These are phyloP conservation scores for Paramacrobiotus metropolitanus DNA, from an alignment of 1,140 invertebrate species.

Conservation along the genomic window DNA sequence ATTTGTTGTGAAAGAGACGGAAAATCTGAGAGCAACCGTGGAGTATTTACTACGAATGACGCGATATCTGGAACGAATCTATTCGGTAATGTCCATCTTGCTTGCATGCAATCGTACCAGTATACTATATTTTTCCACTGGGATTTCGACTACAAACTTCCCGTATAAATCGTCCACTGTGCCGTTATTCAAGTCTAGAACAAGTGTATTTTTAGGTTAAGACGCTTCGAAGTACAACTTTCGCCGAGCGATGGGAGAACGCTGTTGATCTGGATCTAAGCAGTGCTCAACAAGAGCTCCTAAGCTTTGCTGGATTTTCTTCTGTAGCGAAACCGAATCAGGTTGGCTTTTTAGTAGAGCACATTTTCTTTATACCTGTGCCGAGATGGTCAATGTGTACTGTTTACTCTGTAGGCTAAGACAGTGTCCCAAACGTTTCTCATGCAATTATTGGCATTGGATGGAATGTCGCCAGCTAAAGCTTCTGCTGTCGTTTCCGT, in stretches of 20 bases:
- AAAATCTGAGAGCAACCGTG: conserved; percentile 41
- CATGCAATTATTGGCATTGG: conserved; percentile 56
- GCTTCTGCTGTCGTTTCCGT: conserved; percentile 46
- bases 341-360: not conserved
- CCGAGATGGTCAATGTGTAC: not conserved
- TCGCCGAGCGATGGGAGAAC: conserved; percentile 31
- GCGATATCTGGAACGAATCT: conserved; percentile 35
- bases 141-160: too few relatives aligned
- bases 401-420: conserved; percentile 29
- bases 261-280: conserved; percentile 22
- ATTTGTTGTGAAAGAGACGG: conserved; percentile 52
- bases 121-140: too few relatives aligned
- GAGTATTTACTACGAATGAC: conserved; percentile 54
- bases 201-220: too few relatives aligned
- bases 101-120: conserved; percentile 6
- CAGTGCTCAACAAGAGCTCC: conserved; percentile 27
- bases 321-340: not conserved
- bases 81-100: conserved; percentile 28
- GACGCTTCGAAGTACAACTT: conserved; percentile 38
- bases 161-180: too few relatives aligned
- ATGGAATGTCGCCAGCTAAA: conserved; percentile 63
- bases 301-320: conserved; percentile 34
- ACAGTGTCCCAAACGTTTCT: conserved; percentile 64
- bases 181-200: too few relatives aligned
- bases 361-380: conserved; percentile 6